Base-by-base conservation (phyloP, 2,888 invertebrate genomes). In the Eupsilia transversa region DNA sequence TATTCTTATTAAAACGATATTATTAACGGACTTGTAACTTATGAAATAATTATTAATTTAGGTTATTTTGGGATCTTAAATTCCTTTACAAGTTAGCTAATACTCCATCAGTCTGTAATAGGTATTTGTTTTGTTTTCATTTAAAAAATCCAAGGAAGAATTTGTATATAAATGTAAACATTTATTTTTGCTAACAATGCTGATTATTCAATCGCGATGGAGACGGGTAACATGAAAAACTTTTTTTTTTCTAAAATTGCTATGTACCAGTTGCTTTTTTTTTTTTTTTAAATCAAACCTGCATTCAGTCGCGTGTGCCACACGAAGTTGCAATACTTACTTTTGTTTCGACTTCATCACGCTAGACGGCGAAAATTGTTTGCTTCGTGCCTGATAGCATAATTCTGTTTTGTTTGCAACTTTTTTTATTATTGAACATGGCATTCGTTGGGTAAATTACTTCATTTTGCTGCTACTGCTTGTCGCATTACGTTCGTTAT, bases 351-450 rank as follows among this genome's bases (percentile, higher is more conserved):
- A 82, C 65, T 82, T 86, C 82, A 92, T 90, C 94, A 94, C 94
- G 94, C 94, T 86, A 89, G 86, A 76, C 85, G 83, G 89, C 89
- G 91, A 91, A 92, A 92, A 92, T 91, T 90, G 90, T 90, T 90
- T 88, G 87, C 74, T 84, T 89, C 87, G 83, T 79, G 78, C 60
- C 76, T 66, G 74, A 77, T 82, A 83, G 72, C 72, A 72, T 79
- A 84, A 77, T 82, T 80, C 81, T 63, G 74, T 79, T 80, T 79
- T 71, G 76, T 79, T 72, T 82, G 79, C 49, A 74, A 80, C 73
- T 86, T 87, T 76, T 80, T 85, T 83, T 79, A 74, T 69, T 77
- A 85, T 79, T 59, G 69, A 71, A 77, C 77, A 68, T 70, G 64
- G 30, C 46, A 78, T 79, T 75, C 75, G 59, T 79, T 70, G 63